Percentiles rank a stretch among this genome's conserved stretches.
Conservation (phyloP, 1,140 invertebrate genomes). For the Oryzaephilus surinamensis region DNA sequence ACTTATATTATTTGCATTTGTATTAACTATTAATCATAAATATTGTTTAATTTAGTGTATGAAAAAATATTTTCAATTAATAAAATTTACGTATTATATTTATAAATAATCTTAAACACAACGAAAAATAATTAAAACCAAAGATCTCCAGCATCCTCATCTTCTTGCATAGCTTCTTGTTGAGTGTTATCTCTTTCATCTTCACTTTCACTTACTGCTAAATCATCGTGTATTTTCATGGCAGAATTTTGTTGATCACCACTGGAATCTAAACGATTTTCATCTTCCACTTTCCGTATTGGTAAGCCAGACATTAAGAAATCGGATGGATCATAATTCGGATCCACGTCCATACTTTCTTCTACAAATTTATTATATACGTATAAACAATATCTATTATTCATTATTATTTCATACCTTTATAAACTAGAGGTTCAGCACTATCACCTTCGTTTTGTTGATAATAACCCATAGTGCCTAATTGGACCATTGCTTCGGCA, state of each 20-base stretch:
- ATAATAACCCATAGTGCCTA: conserved; percentile 63
- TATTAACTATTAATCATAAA: too few relatives aligned
- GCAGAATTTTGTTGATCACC: conserved; percentile 19
- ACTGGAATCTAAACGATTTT: conserved; percentile 15
- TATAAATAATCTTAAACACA: too few relatives aligned
- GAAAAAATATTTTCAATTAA: too few relatives aligned
- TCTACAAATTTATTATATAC: conserved; percentile 38
- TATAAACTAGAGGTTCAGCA: conserved; percentile 27
- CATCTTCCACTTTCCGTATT: conserved; percentile 21
- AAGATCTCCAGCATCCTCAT: conserved; percentile 28
- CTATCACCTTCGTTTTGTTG: conserved; percentile 37
- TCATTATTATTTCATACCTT: conserved; percentile 17
- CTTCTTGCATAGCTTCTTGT: conserved; percentile 15
- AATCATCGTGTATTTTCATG: conserved; percentile 55
- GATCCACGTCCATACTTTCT: conserved; percentile 69
- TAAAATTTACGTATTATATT: too few relatives aligned
- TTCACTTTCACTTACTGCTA: conserved; percentile 72
- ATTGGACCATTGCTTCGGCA: conserved; percentile 75
- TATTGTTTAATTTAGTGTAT: too few relatives aligned
- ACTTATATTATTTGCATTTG: too few relatives aligned
- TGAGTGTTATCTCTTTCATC: conserved; percentile 41
- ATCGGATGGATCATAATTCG: conserved; percentile 79
- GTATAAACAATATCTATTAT: too few relatives aligned
- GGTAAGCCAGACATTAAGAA: conserved; percentile 55
- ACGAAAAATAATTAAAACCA: conserved; percentile 26